A percentile compares a stretch with the other conserved stretches of the same genome.
Evolutionary conservation across 2,113 vertebrate species (phyloP).

Genomic region (Sakesphorus luctuosus): DNA sequence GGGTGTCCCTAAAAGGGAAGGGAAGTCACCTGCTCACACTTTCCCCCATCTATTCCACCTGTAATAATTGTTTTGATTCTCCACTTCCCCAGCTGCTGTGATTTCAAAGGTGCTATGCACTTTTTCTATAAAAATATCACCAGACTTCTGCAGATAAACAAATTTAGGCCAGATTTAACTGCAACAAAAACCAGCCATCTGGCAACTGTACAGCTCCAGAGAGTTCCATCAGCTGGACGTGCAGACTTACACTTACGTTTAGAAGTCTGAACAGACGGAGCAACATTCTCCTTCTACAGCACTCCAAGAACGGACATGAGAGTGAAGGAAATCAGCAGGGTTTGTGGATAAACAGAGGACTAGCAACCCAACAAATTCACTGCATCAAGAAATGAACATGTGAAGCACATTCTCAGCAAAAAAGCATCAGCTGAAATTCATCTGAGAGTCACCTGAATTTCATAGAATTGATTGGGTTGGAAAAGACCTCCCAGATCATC

Average conservation of each 20-base stretch:
- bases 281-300: neutral
- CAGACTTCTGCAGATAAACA: neutral
- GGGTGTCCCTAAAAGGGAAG: neutral
- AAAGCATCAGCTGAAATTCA: neutral
- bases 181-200: conserved; percentile 14
- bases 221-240: neutral
- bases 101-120: neutral
- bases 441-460: neutral
- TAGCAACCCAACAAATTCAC: neutral
- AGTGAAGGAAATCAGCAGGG: neutral
- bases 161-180: neutral
- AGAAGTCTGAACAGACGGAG: neutral
- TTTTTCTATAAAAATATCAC: neutral
- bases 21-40: neutral
- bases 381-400: neutral
- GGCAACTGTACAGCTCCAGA: neutral
- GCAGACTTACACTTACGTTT: neutral
- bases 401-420: neutral
- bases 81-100: neutral
- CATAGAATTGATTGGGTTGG: too few relatives aligned
- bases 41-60: neutral
- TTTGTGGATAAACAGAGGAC: neutral
- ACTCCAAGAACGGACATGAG: neutral
- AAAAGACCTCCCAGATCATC: too few relatives aligned
- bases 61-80: neutral